A percentile compares a stretch with the other conserved stretches of the same genome.
These are phyloP conservation scores for Agrotis puta DNA, from an alignment of 2,888 invertebrate species.

Conservation along the genomic window DNA sequence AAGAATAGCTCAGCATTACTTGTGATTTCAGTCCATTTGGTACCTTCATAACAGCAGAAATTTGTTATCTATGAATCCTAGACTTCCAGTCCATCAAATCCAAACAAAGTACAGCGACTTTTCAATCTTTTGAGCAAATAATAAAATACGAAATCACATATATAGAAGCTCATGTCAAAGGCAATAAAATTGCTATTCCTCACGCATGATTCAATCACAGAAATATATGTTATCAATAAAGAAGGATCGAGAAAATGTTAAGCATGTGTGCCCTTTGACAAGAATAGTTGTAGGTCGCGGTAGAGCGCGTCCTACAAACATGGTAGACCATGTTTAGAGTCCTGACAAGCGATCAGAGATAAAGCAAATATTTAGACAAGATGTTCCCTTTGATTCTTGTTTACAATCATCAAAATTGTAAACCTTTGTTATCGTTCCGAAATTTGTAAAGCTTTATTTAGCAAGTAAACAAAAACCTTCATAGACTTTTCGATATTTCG, in stretches of 20 bases:
- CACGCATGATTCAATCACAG: conserved; percentile 36
- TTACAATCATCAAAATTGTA: conserved; percentile 44
- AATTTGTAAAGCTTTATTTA: conserved; percentile 31
- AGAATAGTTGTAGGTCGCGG: conserved; percentile 18
- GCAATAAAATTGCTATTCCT: conserved; percentile 32
- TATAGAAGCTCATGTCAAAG: conserved; percentile 43
- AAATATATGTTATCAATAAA: conserved; percentile 32
- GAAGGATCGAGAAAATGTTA: not conserved
- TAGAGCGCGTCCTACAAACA: too few relatives aligned
- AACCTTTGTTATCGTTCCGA: conserved; percentile 37
- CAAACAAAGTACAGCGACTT: not conserved
- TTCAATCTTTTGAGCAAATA: not conserved
- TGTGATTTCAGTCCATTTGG: too few relatives aligned
- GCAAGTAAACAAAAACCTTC: conserved; percentile 32
- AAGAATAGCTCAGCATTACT: too few relatives aligned
- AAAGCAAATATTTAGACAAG: conserved; percentile 50
- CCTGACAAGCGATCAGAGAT: conserved; percentile 13
- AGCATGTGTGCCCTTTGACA: conserved; percentile 18
- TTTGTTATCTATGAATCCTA: not conserved
- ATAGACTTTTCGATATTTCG: conserved; percentile 30
- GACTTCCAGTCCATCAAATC: not conserved
- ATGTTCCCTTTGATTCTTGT: conserved; percentile 48
- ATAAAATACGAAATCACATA: conserved; percentile 22
- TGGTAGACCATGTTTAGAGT: too few relatives aligned
- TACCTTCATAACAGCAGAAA: not conserved